These are phyloP conservation scores for Drosophila sulfurigaster DNA, from an alignment of 1,140 invertebrate species.

Conservation along the genomic window DNA sequence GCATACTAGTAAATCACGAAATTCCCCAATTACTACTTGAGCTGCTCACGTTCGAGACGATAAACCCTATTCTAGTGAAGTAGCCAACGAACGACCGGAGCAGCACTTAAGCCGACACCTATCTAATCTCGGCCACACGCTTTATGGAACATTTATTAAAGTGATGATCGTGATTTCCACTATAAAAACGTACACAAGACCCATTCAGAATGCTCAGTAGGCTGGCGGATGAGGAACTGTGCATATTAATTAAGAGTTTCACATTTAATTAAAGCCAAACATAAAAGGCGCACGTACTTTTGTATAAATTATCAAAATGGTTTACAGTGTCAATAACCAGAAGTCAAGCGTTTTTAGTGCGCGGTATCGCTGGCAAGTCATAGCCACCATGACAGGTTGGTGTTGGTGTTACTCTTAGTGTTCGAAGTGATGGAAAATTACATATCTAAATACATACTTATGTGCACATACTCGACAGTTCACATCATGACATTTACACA, in stretches of 20 bases:
- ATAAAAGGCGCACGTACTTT: neutral
- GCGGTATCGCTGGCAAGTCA: conserved; percentile 68
- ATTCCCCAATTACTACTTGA: conserved; percentile 31
- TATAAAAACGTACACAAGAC: conserved; percentile 53
- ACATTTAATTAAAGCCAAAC: neutral
- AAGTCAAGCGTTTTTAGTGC: conserved; percentile 62
- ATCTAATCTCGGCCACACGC: conserved; percentile 37
- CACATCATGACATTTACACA: conserved; percentile 72
- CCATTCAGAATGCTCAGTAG: conserved; percentile 53
- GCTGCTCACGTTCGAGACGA: conserved; percentile 24
- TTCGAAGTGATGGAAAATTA: neutral
- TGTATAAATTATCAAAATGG: conserved; percentile 47
- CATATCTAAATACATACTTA: neutral
- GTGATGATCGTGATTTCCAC: conserved; percentile 50
- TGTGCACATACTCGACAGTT: conserved; percentile 36
- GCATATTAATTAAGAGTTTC: conserved; percentile 6
- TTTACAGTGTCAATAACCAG: conserved; percentile 30
- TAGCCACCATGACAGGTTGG: conserved; percentile 73
- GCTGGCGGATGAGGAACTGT: conserved; percentile 24
- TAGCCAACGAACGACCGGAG: conserved; percentile 1
- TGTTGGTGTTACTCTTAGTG: neutral
- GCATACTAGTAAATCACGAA: conserved; percentile 2
- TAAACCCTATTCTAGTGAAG: conserved; percentile 27
- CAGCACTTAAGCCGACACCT: conserved; percentile 8
- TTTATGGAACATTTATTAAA: conserved; percentile 33